These are phyloP conservation scores for Meiosimyza decipiens DNA, from an alignment of 2,888 invertebrate genomes.

Conservation along the genomic window DNA sequence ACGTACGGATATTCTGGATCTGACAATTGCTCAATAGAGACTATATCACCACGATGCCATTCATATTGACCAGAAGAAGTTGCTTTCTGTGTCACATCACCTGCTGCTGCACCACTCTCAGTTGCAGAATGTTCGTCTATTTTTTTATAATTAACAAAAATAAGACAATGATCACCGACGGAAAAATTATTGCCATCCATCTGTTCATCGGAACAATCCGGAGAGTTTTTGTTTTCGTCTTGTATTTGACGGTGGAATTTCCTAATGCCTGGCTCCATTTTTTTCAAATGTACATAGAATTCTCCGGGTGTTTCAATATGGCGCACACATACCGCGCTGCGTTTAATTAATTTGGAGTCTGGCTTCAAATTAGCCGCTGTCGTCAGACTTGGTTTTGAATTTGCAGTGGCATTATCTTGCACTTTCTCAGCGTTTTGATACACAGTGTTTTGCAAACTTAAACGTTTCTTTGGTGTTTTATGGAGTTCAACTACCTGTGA, in stretches of 20 bases:
- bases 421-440: not conserved
- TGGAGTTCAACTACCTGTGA: constrained; percentile 41
- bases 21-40: constrained; percentile 50
- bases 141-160: constrained; percentile 67
- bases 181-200: constrained; percentile 65
- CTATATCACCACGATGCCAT: constrained; percentile 73
- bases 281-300: constrained; percentile 71
- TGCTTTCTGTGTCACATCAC: not conserved
- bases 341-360: constrained; percentile 39
- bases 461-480: constrained; percentile 36
- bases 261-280: constrained; percentile 67
- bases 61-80: constrained; percentile 58
- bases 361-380: not conserved
- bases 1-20: constrained; percentile 45
- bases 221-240: constrained; percentile 27
- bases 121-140: constrained; percentile 54
- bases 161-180: constrained; percentile 69
- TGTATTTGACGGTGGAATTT: constrained; percentile 71
- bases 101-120: not conserved
- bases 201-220: not conserved
- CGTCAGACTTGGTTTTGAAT: constrained; percentile 14
- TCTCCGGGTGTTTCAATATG: constrained; percentile 71
- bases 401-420: not conserved
- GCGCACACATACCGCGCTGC: constrained; percentile 64
- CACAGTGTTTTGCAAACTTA: not conserved